A percentile compares a stretch with the other conserved stretches of the same genome.
Conservation (phyloP, 2,113 vertebrate genomes). For the Charadrius vociferus region DNA sequence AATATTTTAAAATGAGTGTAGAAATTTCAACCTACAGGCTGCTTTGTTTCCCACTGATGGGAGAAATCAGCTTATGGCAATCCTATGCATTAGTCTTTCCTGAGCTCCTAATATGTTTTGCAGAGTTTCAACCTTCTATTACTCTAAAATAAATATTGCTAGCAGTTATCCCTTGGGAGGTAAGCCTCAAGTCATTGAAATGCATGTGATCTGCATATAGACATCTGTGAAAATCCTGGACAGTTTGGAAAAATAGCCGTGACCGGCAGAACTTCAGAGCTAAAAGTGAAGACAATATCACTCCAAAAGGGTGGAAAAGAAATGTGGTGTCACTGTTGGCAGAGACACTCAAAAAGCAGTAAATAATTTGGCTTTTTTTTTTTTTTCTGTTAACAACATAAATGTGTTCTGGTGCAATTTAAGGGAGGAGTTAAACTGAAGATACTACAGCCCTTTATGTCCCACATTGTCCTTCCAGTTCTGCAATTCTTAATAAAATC, state of each 20-base stretch:
- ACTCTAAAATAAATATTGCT: not conserved
- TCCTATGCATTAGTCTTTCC: not conserved
- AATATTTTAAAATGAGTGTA: not conserved
- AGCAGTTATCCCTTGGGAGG: not conserved
- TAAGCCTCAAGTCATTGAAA: not conserved
- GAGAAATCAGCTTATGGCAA: not conserved
- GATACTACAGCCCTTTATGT: not conserved
- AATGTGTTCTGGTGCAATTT: not conserved
- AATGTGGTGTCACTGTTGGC: not conserved
- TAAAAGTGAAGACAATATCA: not conserved
- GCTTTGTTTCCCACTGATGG: not conserved
- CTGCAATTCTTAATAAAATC: not conserved
- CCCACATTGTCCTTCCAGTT: not conserved
- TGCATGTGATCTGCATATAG: not conserved
- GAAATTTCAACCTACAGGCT: not conserved
- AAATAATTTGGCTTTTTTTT: not conserved
- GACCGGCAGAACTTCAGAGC: not conserved
- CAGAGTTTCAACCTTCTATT: not conserved
- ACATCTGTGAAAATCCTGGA: not conserved
- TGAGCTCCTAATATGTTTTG: not conserved
- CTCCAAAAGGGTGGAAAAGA: not conserved
- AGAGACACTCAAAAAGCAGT: not conserved
- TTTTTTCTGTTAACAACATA: not conserved
- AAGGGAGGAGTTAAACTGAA: not conserved
- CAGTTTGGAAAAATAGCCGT: not conserved